phyloP scores from a whole-genome alignment of 2,888 invertebrate species.

The Sepioteuthis lessoniana region DNA sequence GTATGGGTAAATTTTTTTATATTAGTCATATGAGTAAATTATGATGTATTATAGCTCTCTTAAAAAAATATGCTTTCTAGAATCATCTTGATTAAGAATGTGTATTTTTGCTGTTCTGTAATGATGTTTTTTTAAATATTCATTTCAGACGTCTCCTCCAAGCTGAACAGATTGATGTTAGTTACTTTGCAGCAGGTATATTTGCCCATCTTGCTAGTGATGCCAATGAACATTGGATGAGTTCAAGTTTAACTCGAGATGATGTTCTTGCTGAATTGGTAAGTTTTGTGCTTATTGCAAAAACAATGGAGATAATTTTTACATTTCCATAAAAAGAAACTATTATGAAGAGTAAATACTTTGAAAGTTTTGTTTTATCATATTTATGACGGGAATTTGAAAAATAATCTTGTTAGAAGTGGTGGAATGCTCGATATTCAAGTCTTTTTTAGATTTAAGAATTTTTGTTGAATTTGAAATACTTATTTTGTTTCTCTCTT shows the following conservation, averaged over 20 bases:
- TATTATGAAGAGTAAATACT: background rate
- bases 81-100: background rate
- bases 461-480: too few relatives aligned
- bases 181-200: slow-evolving; percentile 84
- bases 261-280: slow-evolving; percentile 78
- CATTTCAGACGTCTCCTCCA: slow-evolving; percentile 76
- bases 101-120: background rate
- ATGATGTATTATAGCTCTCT: background rate
- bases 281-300: slow-evolving; percentile 54
- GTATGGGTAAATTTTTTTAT: background rate
- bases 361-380: background rate
- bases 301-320: too few relatives aligned
- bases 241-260: slow-evolving; percentile 63
- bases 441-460: background rate
- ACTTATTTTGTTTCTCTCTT: too few relatives aligned
- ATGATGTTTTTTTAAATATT: slow-evolving; percentile 46
- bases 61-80: background rate
- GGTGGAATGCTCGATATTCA: background rate
- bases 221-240: slow-evolving; percentile 78
- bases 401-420: background rate
- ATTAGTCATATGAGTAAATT: background rate
- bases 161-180: slow-evolving; percentile 79
- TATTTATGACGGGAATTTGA: background rate
- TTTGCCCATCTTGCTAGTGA: slow-evolving; percentile 83
- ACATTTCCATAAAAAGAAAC: too few relatives aligned